Conservation (phyloP, 2,888 invertebrate species). For the Harmothoe impar region DNA sequence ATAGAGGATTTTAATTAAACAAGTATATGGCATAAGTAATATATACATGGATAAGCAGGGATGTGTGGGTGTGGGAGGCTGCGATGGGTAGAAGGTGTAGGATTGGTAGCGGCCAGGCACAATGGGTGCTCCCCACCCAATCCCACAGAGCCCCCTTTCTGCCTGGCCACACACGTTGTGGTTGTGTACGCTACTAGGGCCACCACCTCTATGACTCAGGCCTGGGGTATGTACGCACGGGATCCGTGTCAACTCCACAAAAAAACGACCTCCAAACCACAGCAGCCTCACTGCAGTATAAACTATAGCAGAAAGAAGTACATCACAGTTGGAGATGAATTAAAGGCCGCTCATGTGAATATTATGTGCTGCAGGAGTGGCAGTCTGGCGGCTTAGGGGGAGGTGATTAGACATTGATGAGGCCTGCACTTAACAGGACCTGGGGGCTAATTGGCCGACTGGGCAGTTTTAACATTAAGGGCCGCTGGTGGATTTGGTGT, state of each 20-base stretch:
- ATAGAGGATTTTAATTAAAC: no score
- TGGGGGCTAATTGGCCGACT: background rate
- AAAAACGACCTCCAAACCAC: background rate
- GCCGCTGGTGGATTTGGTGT: no score
- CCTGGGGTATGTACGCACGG: background rate
- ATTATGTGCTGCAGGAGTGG: background rate
- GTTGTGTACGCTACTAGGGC: no score
- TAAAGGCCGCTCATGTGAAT: background rate
- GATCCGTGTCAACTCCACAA: slow-evolving; percentile 20
- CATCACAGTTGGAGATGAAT: background rate
- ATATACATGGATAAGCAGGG: no score
- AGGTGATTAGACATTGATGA: background rate
- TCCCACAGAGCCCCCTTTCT: no score
- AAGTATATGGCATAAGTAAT: no score
- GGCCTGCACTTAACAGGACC: background rate
- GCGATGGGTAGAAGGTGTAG: no score
- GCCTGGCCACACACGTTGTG: no score
- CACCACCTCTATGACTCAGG: background rate
- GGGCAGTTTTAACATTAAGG: no score
- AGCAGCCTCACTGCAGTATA: background rate
- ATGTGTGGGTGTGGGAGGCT: no score
- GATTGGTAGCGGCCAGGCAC: no score
- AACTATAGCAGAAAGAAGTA: background rate
- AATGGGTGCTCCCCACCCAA: no score
- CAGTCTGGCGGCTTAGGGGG: background rate